phyloP scores from a whole-genome alignment of 2,888 invertebrate species.

The Adelognathus sp. region DNA sequence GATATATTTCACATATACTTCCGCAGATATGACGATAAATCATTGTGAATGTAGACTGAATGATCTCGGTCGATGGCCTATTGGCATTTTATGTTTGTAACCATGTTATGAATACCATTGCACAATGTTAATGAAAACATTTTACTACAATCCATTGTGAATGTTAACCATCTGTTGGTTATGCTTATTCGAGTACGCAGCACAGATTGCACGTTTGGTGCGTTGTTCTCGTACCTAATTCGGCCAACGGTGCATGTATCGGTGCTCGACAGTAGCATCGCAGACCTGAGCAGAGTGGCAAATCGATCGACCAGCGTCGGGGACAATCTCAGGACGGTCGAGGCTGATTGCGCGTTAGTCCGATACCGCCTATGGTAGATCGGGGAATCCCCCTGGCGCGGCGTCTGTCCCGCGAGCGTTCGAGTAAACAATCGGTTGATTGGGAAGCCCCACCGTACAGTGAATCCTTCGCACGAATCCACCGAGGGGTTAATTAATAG shows the following conservation, averaged over 20 bases:
- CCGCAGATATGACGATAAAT: too few relatives aligned
- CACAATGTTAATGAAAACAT: too few relatives aligned
- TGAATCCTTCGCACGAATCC: conserved; percentile 26
- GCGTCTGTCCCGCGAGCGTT: conserved; percentile 9
- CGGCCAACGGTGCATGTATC: background rate
- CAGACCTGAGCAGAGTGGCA: background rate
- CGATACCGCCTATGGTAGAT: conserved; percentile 8
- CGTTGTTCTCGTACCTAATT: background rate
- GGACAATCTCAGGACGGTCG: conserved; percentile 62
- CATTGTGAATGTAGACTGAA: too few relatives aligned
- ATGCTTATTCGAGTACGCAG: background rate
- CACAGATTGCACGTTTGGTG: background rate
- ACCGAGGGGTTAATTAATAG: conserved; percentile 57
- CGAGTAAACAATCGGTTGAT: conserved; percentile 56
- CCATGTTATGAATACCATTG: too few relatives aligned
- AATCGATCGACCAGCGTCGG: background rate
- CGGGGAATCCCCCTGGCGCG: conserved; percentile 14
- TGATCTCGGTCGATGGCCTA: too few relatives aligned
- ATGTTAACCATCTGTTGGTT: too few relatives aligned
- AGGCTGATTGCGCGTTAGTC: conserved; percentile 50
- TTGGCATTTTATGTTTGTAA: too few relatives aligned
- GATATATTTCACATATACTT: too few relatives aligned
- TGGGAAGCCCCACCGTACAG: conserved; percentile 47
- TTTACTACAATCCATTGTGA: too few relatives aligned
- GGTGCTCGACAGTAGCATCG: background rate